A percentile compares a stretch with the other conserved stretches of the same genome.
These are phyloP conservation scores for Falco novaeseelandiae DNA, from an alignment of 2,797 vertebrate genomes.

Conservation along the genomic window DNA sequence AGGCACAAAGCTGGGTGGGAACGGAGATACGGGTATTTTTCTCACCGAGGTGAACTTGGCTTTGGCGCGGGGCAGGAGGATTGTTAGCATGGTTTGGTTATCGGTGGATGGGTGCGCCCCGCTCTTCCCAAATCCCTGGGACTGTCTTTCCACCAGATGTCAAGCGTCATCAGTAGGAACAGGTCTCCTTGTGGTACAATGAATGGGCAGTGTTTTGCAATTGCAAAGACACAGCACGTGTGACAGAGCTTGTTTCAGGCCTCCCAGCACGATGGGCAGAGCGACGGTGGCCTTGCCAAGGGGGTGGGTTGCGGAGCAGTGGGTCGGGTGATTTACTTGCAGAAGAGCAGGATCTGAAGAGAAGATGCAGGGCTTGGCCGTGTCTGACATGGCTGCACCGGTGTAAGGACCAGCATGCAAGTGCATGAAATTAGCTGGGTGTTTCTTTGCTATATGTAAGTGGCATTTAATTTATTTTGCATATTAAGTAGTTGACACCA, in stretches of 20 bases:
- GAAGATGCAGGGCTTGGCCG: rapidly evolving
- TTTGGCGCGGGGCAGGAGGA: neutral
- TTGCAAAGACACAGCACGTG: rapidly evolving
- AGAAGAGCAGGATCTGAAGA: neutral
- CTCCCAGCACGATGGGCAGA: neutral
- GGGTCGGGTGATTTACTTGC: neutral
- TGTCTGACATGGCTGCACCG: neutral
- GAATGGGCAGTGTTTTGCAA: rapidly evolving
- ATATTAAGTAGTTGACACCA: conserved; percentile 15
- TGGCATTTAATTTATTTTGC: conserved; percentile 38
- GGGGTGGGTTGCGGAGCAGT: neutral
- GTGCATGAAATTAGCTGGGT: neutral
- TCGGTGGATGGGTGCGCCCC: neutral
- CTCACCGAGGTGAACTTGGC: neutral
- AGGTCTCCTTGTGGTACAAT: rapidly evolving
- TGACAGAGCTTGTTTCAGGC: neutral
- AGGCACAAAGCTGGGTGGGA: neutral
- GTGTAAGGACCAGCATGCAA: neutral
- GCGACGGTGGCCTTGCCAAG: neutral
- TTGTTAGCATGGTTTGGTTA: neutral
- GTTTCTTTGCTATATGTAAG: conserved; percentile 2
- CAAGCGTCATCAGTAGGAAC: neutral
- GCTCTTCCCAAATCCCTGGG: neutral
- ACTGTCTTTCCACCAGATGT: neutral
- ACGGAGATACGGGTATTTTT: neutral